These are phyloP conservation scores for Hippocampus kuda DNA, from an alignment of 2,797 vertebrate species.

Conservation along the genomic window DNA sequence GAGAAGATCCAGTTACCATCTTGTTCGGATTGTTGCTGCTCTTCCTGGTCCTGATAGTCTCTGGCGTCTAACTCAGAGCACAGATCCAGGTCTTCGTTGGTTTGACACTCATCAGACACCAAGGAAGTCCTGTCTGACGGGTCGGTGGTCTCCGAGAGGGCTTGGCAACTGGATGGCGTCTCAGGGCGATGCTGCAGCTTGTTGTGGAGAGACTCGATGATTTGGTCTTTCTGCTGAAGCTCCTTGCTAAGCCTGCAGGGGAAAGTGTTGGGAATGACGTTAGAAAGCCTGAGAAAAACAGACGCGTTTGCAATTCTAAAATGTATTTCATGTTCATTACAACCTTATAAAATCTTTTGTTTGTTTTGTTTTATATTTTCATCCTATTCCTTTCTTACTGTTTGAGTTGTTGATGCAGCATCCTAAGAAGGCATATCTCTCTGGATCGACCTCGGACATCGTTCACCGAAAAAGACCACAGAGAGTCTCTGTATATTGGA, in stretches of 20 bases:
- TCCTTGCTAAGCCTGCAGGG: constrained; percentile 76
- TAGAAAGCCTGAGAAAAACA: background rate
- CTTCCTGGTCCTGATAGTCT: constrained; percentile 66
- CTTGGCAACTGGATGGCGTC: constrained; percentile 77
- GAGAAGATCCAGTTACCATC: constrained; percentile 35
- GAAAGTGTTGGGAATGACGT: background rate
- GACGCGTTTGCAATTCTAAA: too few species aligned
- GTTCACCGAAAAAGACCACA: constrained; percentile 44
- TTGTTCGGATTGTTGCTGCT: constrained; percentile 24
- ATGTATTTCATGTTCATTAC: too few species aligned
- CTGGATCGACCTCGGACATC: constrained; percentile 21
- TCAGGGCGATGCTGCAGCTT: constrained; percentile 75
- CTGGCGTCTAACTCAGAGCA: constrained; percentile 77
- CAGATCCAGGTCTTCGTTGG: constrained; percentile 77
- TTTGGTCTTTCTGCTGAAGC: constrained; percentile 85
- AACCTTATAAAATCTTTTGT: too few species aligned
- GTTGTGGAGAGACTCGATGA: constrained; percentile 82
- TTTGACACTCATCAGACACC: constrained; percentile 70
- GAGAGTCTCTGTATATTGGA: constrained; percentile 44
- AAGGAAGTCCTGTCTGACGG: constrained; percentile 80
- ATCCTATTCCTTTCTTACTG: constrained; percentile 31
- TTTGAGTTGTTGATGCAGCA: constrained; percentile 34
- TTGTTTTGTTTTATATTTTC: background rate
- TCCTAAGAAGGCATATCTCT: constrained; percentile 27
- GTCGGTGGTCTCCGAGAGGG: constrained; percentile 76